phyloP scores from a whole-genome alignment of 2,888 invertebrate genomes.

The Lasioglossum lativentre region DNA sequence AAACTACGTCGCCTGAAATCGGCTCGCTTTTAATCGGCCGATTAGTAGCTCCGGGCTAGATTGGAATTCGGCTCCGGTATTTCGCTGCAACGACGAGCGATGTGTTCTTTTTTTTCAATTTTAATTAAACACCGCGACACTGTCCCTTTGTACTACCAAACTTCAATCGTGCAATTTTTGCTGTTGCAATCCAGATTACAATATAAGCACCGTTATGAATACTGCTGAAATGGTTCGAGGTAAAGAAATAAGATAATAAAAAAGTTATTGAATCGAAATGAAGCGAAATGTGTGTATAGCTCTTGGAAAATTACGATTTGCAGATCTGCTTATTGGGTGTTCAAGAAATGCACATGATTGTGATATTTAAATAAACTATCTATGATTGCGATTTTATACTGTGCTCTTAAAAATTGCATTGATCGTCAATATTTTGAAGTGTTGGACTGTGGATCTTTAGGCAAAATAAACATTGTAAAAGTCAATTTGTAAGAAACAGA shows the following conservation, averaged over 20 bases:
- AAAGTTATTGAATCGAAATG: background rate
- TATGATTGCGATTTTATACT: background rate
- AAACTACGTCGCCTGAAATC: constrained; percentile 17
- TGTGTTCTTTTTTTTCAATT: background rate
- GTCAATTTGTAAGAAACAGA: too few relatives aligned
- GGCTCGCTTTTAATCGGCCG: constrained; percentile 4
- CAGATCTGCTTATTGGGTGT: too few relatives aligned
- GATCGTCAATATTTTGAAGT: too few relatives aligned
- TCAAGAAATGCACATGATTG: background rate
- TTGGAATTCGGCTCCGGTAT: background rate
- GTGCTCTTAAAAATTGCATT: background rate
- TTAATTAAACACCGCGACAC: background rate
- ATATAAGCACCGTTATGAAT: background rate
- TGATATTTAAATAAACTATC: background rate
- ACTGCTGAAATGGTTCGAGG: background rate
- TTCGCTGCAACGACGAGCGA: background rate
- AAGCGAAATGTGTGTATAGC: background rate
- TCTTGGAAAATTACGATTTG: too few relatives aligned
- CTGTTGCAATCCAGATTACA: background rate
- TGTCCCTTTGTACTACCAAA: background rate
- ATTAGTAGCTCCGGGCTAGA: constrained; percentile 1
- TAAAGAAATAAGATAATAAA: background rate
- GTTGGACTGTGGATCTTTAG: too few relatives aligned
- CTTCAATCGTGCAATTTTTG: background rate
- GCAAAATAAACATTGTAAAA: too few relatives aligned